Evolutionary conservation across 2,113 vertebrate genomes (phyloP), one percentile per base, ranked within the genome.

Genomic region (Bufo bufo): DNA sequence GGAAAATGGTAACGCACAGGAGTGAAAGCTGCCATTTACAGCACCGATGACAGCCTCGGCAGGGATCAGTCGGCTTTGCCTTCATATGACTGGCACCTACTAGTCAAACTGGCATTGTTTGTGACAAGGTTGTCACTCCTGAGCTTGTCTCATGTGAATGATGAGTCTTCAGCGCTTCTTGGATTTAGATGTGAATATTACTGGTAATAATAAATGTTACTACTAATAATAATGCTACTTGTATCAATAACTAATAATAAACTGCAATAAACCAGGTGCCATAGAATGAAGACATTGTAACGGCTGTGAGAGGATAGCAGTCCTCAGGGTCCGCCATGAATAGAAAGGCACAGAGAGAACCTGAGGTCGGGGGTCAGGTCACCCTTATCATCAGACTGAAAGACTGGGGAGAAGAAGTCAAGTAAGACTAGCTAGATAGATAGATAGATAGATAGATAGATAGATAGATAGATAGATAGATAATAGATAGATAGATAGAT

Each of bases 1-100:
- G 94, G 92, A 92, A 92, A 93, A 93, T 93, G 93, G 93, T 90
- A 89, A 92, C 92, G 93, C 91, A 82, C 89, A 90, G 85, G 93
- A 97, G 93, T 95, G 94, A 96, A 94, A 95, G 93, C 95, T 96
- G 96, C 96, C 96, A 96, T 95, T 96, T 96, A 94, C 95, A 96
- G 95, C 93, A 92, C 92, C 92, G 92, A 93, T 95, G 96, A 96
- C 93, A 93, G 90, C 59, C 69, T 87, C 92, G 92, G 93, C 91
- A 86, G 83, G 88, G 91, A 92, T 93, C 92, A 92, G 92, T 92
- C 90, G 90, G 91, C 91, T 91, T 91, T 90, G 94, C 91, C 93
- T 91, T 91, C 90, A 93, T 94, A 90, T 96, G 96, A 97, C 96
- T 96, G 95, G 95, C 95, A 96, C 96, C 96, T 94, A 95, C 91